Percentiles rank a stretch among this genome's conserved stretches.
These are phyloP conservation scores for Oscheius sp. DNA, from an alignment of 2,888 invertebrate species.

Conservation along the genomic window DNA sequence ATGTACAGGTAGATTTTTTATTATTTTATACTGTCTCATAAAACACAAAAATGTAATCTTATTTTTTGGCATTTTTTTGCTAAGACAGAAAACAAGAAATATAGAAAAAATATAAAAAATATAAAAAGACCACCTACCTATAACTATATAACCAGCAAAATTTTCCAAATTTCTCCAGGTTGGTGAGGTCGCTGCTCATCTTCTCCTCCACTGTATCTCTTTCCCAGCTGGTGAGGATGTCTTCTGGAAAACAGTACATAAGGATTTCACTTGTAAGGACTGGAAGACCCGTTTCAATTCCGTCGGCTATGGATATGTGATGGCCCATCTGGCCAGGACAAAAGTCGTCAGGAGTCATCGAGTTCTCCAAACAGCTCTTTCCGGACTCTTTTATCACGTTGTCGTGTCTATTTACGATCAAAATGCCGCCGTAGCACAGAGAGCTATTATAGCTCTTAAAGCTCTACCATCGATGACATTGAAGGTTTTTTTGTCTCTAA, in stretches of 20 bases:
- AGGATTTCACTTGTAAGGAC: slow-evolving; percentile 88
- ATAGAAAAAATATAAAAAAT: too few relatives aligned
- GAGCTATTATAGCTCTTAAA: slow-evolving; percentile 65
- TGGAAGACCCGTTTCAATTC: slow-evolving; percentile 91
- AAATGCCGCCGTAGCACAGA: slow-evolving; percentile 91
- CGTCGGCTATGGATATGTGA: slow-evolving; percentile 91
- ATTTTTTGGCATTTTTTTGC: too few relatives aligned
- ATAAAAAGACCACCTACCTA: background rate
- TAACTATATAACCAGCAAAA: background rate
- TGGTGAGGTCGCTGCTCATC: slow-evolving; percentile 88
- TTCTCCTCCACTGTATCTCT: slow-evolving; percentile 92
- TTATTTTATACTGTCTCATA: too few relatives aligned
- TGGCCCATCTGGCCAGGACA: slow-evolving; percentile 90
- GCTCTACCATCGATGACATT: slow-evolving; percentile 62
- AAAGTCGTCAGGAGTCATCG: slow-evolving; percentile 84
- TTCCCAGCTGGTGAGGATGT: slow-evolving; percentile 92
- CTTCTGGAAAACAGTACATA: slow-evolving; percentile 92
- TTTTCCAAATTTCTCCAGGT: slow-evolving; percentile 80
- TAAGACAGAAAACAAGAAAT: too few relatives aligned
- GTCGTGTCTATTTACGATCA: slow-evolving; percentile 95
- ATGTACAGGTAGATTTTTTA: too few relatives aligned
- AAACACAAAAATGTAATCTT: too few relatives aligned
- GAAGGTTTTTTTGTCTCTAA: slow-evolving; percentile 34
- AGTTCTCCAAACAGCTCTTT: slow-evolving; percentile 85
- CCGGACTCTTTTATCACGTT: slow-evolving; percentile 94